These are phyloP conservation scores for Nomada fucata DNA, from an alignment of 2,888 invertebrate genomes.

Conservation along the genomic window DNA sequence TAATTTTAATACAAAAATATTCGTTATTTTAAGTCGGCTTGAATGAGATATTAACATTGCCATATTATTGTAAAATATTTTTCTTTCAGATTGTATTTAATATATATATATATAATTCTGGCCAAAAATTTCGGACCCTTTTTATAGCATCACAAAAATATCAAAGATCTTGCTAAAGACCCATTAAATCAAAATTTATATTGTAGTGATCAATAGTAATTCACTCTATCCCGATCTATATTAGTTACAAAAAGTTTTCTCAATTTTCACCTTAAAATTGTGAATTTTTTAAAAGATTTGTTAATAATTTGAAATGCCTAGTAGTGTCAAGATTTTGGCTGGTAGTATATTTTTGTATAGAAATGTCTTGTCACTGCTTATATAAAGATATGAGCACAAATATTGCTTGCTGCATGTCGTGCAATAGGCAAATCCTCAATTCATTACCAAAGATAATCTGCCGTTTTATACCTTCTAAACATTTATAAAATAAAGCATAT, in stretches of 20 bases:
- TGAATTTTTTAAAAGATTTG: no score
- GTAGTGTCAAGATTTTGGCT: no score
- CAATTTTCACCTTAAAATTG: no score
- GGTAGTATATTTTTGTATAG: slow-evolving; percentile 14
- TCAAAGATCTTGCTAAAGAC: no score
- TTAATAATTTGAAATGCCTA: no score
- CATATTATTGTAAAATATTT: not conserved
- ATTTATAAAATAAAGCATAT: not conserved
- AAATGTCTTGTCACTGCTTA: slow-evolving; percentile 25
- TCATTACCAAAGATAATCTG: slow-evolving; percentile 59
- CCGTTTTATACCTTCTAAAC: not conserved
- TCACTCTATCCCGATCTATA: no score
- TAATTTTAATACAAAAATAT: not conserved
- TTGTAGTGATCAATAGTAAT: no score
- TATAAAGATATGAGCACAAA: slow-evolving; percentile 22
- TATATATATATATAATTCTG: not conserved
- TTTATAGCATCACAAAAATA: no score
- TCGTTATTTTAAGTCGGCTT: not conserved
- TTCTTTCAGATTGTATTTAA: slow-evolving; percentile 11
- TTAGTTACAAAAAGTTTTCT: no score
- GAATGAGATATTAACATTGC: not conserved
- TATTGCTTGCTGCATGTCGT: slow-evolving; percentile 62
- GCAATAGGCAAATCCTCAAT: slow-evolving; percentile 50
- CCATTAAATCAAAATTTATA: no score
- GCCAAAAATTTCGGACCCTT: no score